A percentile compares a stretch with the other conserved stretches of the same genome.
phyloP scores from a whole-genome alignment of 2,888 invertebrate species.

The Orthosia gothica region DNA sequence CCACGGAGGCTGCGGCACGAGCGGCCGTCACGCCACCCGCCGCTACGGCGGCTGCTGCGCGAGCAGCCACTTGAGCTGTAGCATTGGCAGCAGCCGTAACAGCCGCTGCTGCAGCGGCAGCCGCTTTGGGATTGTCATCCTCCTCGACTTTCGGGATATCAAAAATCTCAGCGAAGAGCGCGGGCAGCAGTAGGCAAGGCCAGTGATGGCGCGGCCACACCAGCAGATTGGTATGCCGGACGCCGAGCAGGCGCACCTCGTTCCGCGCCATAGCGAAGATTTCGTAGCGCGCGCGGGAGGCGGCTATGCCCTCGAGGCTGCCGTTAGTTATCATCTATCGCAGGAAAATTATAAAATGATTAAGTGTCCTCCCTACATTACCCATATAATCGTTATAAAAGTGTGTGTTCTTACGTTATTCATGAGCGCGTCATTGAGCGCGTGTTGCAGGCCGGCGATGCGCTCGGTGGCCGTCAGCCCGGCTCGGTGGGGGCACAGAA shows the following conservation, averaged over 20 bases:
- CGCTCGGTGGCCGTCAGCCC: constrained; percentile 94
- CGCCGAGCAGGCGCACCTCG: constrained; percentile 95
- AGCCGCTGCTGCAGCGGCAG: constrained; percentile 48
- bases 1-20: background rate
- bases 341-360: constrained; percentile 1
- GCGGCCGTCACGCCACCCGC: background rate
- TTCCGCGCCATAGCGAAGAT: constrained; percentile 83
- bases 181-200: constrained; percentile 96
- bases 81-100: background rate
- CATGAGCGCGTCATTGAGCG: constrained; percentile 96
- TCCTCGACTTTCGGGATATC: constrained; percentile 95
- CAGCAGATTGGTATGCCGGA: constrained; percentile 96
- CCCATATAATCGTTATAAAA: too few relatives aligned
- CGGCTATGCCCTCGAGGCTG: constrained; percentile 29
- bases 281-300: constrained; percentile 74
- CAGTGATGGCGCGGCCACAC: constrained; percentile 98
- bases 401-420: constrained; percentile 68
- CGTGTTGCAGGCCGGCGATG: constrained; percentile 93
- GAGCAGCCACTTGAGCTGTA: too few relatives aligned
- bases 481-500: constrained; percentile 95
- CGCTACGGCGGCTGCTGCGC: constrained; percentile 5
- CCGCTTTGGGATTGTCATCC: constrained; percentile 67
- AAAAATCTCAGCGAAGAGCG: constrained; percentile 98
- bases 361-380: background rate
- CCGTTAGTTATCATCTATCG: constrained; percentile 36